phyloP scores from a whole-genome alignment of 2,113 vertebrate genomes.

The Tragelaphus scriptus region DNA sequence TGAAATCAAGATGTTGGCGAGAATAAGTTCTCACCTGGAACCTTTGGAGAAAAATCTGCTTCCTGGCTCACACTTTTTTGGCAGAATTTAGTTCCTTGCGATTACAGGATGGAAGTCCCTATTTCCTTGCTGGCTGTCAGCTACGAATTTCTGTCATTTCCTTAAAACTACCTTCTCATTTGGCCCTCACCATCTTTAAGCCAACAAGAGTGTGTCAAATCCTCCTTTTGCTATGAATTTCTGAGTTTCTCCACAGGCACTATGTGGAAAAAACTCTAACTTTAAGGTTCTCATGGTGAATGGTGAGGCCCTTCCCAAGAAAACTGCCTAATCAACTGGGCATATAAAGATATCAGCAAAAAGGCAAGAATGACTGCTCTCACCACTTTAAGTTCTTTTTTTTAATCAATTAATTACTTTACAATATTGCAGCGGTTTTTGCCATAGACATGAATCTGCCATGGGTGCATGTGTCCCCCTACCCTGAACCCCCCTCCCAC shows the following conservation, averaged over 20 bases:
- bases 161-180: not conserved
- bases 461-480: not conserved
- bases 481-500: not conserved
- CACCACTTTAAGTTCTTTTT: not conserved
- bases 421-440: rapidly evolving
- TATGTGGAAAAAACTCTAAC: not conserved
- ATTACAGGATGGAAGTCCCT: not conserved
- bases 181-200: not conserved
- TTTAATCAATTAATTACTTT: not conserved
- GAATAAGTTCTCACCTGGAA: not conserved
- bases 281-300: not conserved
- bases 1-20: not conserved
- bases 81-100: not conserved
- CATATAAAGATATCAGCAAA: not conserved
- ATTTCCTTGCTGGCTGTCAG: not conserved
- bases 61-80: not conserved
- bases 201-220: not conserved
- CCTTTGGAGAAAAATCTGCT: not conserved
- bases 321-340: not conserved
- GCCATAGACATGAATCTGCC: not conserved
- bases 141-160: not conserved
- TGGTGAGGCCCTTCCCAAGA: not conserved
- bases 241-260: not conserved
- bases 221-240: not conserved
- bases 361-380: not conserved